Conservation (phyloP, 2,888 invertebrate genomes). For the Synergus umbraculus region DNA sequence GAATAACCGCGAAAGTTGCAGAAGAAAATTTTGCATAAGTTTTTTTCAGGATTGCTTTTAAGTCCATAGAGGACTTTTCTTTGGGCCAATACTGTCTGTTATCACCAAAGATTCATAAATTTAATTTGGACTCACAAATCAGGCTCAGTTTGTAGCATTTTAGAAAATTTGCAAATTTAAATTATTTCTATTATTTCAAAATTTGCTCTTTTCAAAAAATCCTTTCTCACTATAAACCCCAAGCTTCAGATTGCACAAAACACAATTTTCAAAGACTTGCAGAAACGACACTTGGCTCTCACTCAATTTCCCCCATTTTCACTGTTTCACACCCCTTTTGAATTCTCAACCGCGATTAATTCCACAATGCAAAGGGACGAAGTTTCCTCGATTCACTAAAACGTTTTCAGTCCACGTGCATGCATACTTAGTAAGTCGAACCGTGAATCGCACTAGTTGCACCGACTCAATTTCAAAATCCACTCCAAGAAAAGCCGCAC, state of each 20-base stretch:
- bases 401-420: constrained; percentile 16
- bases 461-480: background rate
- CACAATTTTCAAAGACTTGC: background rate
- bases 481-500: background rate
- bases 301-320: background rate
- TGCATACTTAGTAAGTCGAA: background rate
- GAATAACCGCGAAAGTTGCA: background rate
- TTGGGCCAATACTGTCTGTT: background rate
- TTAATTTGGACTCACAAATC: too few species aligned
- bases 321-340: background rate
- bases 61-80: background rate
- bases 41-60: too few species aligned
- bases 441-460: constrained; percentile 23
- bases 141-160: background rate
- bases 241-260: background rate
- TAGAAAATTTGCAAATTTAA: too few species aligned
- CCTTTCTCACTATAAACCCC: background rate
- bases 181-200: too few species aligned
- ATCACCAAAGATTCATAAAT: background rate
- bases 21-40: background rate
- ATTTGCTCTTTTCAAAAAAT: background rate
- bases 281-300: background rate
- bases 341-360: background rate
- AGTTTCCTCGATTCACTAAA: background rate
- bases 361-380: background rate